Percentiles rank a stretch among this genome's conserved stretches.
Evolutionary conservation across 1,140 invertebrate genomes (phyloP).

Genomic region (Lycorma delicatula): DNA sequence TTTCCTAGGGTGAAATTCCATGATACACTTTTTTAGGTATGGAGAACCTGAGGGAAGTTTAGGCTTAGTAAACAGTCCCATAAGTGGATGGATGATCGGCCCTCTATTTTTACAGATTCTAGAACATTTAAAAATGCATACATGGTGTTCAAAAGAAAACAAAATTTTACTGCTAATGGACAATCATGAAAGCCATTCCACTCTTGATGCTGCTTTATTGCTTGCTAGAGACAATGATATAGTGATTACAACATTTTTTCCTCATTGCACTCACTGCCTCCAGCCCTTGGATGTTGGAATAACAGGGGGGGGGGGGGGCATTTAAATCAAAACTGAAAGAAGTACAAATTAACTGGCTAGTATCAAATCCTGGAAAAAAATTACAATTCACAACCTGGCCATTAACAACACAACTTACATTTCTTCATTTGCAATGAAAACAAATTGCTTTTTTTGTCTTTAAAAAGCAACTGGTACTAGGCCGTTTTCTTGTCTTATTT

Average conservation of each 20-base stretch:
- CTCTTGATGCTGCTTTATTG: neutral
- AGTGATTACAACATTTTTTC: no score
- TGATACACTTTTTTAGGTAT: slow-evolving; percentile 27
- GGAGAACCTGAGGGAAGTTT: slow-evolving; percentile 29
- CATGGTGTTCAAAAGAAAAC: neutral
- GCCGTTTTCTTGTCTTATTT: neutral
- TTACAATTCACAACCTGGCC: no score
- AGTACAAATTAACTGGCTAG: no score
- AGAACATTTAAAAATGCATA: neutral
- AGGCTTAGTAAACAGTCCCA: slow-evolving; percentile 11
- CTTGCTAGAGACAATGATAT: no score
- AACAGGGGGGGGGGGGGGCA: no score
- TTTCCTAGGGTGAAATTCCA: slow-evolving; percentile 30
- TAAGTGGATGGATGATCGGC: slow-evolving; percentile 18
- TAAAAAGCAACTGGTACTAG: neutral
- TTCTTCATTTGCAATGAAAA: neutral
- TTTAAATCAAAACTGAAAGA: no score
- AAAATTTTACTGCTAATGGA: neutral
- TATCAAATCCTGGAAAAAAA: no score
- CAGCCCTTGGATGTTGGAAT: no score
- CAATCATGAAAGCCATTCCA: neutral
- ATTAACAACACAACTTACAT: no score
- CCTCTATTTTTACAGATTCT: slow-evolving; percentile 1
- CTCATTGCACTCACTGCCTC: no score
- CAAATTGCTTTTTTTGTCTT: neutral